A percentile compares a stretch with the other conserved stretches of the same genome.
Conservation (phyloP, 2,797 vertebrate genomes). For the Poecilia wingei region DNA sequence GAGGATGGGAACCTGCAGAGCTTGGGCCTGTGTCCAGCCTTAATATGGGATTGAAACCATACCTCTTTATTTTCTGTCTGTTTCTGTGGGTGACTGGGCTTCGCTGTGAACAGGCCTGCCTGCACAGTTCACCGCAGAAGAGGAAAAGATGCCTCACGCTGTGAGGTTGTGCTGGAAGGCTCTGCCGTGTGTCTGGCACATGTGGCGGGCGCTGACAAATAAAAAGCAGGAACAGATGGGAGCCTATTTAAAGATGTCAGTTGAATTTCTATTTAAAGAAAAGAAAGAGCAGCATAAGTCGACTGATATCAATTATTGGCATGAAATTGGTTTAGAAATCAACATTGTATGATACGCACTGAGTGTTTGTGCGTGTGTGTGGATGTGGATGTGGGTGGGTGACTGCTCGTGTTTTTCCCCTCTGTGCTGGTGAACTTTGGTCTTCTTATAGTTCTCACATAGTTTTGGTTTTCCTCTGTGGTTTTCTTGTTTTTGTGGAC, state of each 20-base stretch:
- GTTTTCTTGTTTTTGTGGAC: constrained; percentile 77
- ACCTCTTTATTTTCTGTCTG: constrained; percentile 25
- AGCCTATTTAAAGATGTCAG: constrained; percentile 46
- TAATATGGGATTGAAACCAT: constrained; percentile 7
- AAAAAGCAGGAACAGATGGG: constrained; percentile 27
- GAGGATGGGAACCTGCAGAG: constrained; percentile 46
- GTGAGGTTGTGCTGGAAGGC: constrained; percentile 7
- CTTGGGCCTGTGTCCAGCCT: constrained; percentile 12
- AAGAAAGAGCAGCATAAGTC: constrained; percentile 25
- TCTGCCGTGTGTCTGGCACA: constrained; percentile 19
- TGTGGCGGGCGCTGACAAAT: constrained; percentile 30
- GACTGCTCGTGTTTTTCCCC: constrained; percentile 2
- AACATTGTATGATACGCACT: background rate
- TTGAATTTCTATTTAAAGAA: constrained; percentile 49
- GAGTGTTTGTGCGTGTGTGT: constrained; percentile 26
- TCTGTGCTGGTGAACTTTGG: constrained; percentile 50
- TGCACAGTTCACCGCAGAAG: constrained; percentile 20
- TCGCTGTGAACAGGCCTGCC: background rate
- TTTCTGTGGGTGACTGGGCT: constrained; percentile 8
- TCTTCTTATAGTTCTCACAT: constrained; percentile 56
- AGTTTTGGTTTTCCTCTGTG: constrained; percentile 53
- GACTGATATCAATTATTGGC: constrained; percentile 18
- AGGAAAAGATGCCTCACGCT: constrained; percentile 14
- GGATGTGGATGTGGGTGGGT: constrained; percentile 39
- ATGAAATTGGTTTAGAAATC: constrained; percentile 17